A percentile compares a stretch with the other conserved stretches of the same genome.
phyloP scores from a whole-genome alignment of 1,140 invertebrate genomes.

The Sarcophaga bullata region DNA sequence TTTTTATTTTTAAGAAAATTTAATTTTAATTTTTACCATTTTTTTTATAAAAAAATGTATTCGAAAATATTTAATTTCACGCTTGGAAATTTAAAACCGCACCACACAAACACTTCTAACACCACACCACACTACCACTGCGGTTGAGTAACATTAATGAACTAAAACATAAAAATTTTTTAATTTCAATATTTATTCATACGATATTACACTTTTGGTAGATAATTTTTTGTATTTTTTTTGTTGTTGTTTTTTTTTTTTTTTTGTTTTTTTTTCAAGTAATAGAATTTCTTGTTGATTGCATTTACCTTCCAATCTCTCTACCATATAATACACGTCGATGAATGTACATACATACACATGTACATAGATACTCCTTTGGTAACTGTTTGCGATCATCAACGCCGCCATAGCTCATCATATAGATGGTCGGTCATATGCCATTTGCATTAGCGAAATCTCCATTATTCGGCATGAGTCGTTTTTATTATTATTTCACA shows the following conservation, averaged over 20 bases:
- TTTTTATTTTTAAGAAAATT: background rate
- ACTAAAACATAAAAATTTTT: slow-evolving; percentile 45
- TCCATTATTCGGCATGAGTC: slow-evolving; percentile 4
- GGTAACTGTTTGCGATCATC: background rate
- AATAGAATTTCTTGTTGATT: slow-evolving; percentile 13
- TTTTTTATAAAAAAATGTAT: background rate
- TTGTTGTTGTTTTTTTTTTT: background rate
- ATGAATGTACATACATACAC: background rate
- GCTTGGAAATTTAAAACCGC: background rate
- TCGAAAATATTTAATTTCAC: slow-evolving; percentile 7
- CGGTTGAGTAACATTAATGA: slow-evolving; percentile 44
- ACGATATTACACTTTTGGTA: slow-evolving; percentile 24
- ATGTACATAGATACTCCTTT: background rate
- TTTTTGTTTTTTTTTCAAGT: background rate
- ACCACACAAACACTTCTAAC: slow-evolving; percentile 18
- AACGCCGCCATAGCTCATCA: background rate
- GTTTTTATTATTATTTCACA: slow-evolving; percentile 16
- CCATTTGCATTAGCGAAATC: background rate
- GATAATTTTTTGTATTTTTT: slow-evolving; percentile 14
- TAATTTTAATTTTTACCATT: background rate
- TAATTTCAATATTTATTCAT: slow-evolving; percentile 47
- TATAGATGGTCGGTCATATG: no score
- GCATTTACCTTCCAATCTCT: slow-evolving; percentile 13
- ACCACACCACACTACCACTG: slow-evolving; percentile 42
- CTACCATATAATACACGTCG: background rate